Evolutionary conservation across 2,113 vertebrate species (phyloP).

Genomic region (Strix aluco): DNA sequence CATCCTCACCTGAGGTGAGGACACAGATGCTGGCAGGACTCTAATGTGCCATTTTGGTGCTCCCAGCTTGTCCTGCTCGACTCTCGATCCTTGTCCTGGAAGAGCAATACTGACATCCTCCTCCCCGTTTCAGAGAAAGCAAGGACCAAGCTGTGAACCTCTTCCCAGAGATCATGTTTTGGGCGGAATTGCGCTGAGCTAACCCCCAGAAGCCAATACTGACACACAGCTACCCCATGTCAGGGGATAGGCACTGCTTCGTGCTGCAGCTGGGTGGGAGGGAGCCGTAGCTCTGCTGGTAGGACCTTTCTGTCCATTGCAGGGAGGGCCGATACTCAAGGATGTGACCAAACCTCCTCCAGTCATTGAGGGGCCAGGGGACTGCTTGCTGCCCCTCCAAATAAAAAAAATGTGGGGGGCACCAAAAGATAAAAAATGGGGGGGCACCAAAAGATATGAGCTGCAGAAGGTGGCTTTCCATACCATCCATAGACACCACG

Average conservation of each 20-base stretch:
- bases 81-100: fast-evolving
- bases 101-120: not conserved
- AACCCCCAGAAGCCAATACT: not conserved
- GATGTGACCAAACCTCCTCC: not conserved
- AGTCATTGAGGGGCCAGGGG: not conserved
- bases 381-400: not conserved
- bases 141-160: not conserved
- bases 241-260: not conserved
- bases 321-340: not conserved
- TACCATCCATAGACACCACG: not conserved
- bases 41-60: not conserved
- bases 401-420: not conserved
- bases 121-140: not conserved
- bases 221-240: not conserved
- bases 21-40: not conserved
- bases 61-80: not conserved
- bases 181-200: not conserved
- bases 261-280: fast-evolving
- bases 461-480: not conserved
- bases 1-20: not conserved
- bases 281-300: not conserved
- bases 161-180: not conserved
- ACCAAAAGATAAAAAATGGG: not conserved
- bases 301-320: not conserved
- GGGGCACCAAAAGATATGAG: fast-evolving